A percentile compares a stretch with the other conserved stretches of the same genome.
Conservation (phyloP, 2,888 invertebrate species). For the Harpalus rufipes region DNA sequence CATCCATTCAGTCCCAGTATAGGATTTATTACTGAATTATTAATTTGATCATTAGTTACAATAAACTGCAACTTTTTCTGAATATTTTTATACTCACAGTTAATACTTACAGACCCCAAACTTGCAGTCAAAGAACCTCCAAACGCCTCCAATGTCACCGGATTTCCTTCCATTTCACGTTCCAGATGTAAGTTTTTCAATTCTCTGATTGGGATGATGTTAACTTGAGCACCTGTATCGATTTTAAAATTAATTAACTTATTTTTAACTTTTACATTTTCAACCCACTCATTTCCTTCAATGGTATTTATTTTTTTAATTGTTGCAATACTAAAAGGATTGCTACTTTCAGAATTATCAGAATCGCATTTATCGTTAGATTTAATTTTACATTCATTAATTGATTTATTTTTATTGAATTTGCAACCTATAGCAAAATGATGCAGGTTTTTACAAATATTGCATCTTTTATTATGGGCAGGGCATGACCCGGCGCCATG, state of each 20-base stretch:
- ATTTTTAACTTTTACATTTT: neutral
- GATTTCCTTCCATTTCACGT: too few relatives aligned
- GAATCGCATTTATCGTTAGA: neutral
- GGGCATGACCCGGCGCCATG: too few relatives aligned
- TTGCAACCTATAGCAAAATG: too few relatives aligned
- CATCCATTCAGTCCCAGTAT: conserved; percentile 5
- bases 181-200: too few relatives aligned
- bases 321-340: conserved; percentile 10
- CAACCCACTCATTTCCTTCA: neutral
- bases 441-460: too few relatives aligned
- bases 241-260: too few relatives aligned
- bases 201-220: too few relatives aligned
- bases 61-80: neutral
- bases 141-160: neutral
- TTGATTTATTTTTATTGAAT: too few relatives aligned
- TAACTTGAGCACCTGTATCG: too few relatives aligned
- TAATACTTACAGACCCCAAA: conserved; percentile 11
- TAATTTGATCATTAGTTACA: neutral
- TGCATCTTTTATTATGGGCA: too few relatives aligned
- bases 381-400: too few relatives aligned
- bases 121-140: conserved; percentile 2
- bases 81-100: neutral
- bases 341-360: neutral
- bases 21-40: conserved; percentile 11
- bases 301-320: conserved; percentile 15